A percentile compares a stretch with the other conserved stretches of the same genome.
These are phyloP conservation scores for Eutolmus rufibarbis DNA, from an alignment of 2,888 invertebrate species.

Conservation along the genomic window DNA sequence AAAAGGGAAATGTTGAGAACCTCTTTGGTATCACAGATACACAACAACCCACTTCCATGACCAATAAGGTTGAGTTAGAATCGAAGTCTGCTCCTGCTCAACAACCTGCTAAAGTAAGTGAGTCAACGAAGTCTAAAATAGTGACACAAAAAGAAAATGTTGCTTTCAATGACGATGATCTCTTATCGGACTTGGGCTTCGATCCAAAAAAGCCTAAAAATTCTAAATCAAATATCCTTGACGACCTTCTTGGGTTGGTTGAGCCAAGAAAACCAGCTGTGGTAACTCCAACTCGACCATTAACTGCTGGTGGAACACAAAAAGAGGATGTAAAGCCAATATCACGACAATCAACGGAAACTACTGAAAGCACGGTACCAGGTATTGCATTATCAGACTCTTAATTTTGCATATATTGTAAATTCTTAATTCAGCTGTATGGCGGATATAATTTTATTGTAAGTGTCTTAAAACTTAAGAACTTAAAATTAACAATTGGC, in stretches of 20 bases:
- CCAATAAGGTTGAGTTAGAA: conserved; percentile 50
- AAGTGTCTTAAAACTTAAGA: no score
- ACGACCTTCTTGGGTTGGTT: conserved; percentile 55
- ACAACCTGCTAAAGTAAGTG: background rate
- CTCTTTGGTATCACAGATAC: conserved; percentile 60
- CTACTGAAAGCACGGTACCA: conserved; percentile 54
- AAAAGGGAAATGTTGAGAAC: conserved; percentile 57
- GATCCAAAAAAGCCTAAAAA: conserved; percentile 61
- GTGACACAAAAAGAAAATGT: conserved; percentile 45
- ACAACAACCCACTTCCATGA: background rate
- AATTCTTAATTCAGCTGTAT: no score
- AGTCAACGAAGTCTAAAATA: background rate
- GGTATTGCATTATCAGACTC: background rate
- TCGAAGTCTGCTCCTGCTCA: conserved; percentile 32
- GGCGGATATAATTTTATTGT: no score
- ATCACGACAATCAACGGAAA: conserved; percentile 61
- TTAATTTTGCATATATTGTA: no score
- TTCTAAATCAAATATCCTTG: conserved; percentile 57
- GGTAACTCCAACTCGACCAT: conserved; percentile 48
- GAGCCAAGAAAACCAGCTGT: conserved; percentile 52
- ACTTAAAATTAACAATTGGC: no score
- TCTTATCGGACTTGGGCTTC: conserved; percentile 60
- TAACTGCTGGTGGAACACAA: conserved; percentile 46
- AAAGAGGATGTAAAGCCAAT: conserved; percentile 49
- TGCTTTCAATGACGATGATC: conserved; percentile 53